Base-by-base conservation (phyloP, 2,888 invertebrate genomes). In the Autographa pulchrina region DNA sequence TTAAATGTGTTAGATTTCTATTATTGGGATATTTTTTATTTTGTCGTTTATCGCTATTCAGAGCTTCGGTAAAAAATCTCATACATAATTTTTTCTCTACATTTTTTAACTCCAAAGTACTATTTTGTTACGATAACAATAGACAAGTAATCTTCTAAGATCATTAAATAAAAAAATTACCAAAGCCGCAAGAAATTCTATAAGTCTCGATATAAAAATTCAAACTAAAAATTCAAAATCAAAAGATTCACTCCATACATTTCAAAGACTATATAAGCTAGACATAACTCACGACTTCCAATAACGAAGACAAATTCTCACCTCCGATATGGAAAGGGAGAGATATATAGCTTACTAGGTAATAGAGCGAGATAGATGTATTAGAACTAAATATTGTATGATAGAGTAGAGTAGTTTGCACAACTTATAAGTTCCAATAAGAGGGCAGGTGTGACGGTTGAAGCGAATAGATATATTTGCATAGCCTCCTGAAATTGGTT, bases 381-480 rank as follows among this genome's bases (percentile, higher is more conserved):
- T 82, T 80, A 74, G 79, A 88, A 86, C 87, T 88, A 89, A 90
- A 84, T 83, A 81, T 84, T 75, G 64, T 76, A 84, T 90, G 87
- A 89, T 87, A 90, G 88, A 83, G 85, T 81, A 77, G 82, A 88
- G 86, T 91, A 93, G 92, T 94, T 94, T 92, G 94, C 92, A 91
- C 91, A 95, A 95, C 93, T 95, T 96, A 95, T 94, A 95, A 94
- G 93, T 93, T 92, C 64, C 95, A 96, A 95, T 95, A 95, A 94
- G 90, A 90, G 91, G 85, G 91, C 95, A 95, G 96, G 95, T 95
- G 95, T 89, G 92, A 89, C 91, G 91, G 89, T 85, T 88, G 89
- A 83, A 88, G 90, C 82, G 88, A 88, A 92, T 92, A 89, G 86
- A 92, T 90, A 87, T 89, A 95, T 95, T 94, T 95, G 93, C 93